Conservation (phyloP, 2,888 invertebrate genomes). For the Athalia rosae region DNA sequence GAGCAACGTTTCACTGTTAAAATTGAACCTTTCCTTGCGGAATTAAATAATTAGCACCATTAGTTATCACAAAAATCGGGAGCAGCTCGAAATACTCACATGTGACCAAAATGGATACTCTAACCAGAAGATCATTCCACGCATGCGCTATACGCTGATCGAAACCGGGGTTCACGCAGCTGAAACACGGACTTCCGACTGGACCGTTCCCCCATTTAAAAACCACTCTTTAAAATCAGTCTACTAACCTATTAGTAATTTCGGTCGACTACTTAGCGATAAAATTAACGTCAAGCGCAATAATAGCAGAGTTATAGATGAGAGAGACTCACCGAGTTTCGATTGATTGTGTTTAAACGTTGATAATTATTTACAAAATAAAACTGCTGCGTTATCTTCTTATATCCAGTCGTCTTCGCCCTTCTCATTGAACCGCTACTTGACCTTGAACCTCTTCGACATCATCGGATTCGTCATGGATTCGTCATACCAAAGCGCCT, state of each 20-base stretch:
- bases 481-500: background rate
- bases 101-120: constrained; percentile 93
- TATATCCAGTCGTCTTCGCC: background rate
- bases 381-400: too few relatives aligned
- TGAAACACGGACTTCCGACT: constrained; percentile 63
- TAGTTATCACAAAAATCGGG: constrained; percentile 66
- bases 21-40: constrained; percentile 53
- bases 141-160: constrained; percentile 81
- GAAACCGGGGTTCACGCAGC: constrained; percentile 66
- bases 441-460: background rate
- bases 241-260: too few relatives aligned
- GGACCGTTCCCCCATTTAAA: constrained; percentile 48
- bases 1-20: constrained; percentile 55
- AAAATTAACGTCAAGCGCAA: too few relatives aligned
- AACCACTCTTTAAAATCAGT: background rate
- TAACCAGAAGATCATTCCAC: constrained; percentile 86
- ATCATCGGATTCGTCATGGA: background rate
- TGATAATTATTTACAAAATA: too few relatives aligned
- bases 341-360: too few relatives aligned
- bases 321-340: too few relatives aligned
- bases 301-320: too few relatives aligned
- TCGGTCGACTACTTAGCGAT: too few relatives aligned
- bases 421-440: background rate
- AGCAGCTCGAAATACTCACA: constrained; percentile 82
- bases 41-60: constrained; percentile 61